Evolutionary conservation across 2,113 vertebrate species (phyloP), one percentile per base, ranked within the genome.

Genomic region (Phyllopteryx taeniolatus): DNA sequence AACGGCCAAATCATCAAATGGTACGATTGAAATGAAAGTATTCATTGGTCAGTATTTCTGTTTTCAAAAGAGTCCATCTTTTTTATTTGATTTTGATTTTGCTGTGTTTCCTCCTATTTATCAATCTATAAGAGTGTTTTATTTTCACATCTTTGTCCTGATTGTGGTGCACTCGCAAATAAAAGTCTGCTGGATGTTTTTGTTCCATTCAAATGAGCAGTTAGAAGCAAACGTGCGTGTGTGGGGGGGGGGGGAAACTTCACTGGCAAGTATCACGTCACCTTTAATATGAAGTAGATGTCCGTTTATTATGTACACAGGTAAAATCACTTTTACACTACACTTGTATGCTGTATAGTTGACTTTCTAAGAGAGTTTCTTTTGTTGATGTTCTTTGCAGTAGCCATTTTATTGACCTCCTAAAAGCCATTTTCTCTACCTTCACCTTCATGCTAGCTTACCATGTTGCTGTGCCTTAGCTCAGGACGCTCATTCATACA

Each of bases 101-200:
- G 9, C 3, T 59, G 5, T 70, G 1, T 64, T 69, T 73, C 68
- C 74, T 33, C 44, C 2, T 76, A 82, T 85, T 79, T 68, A 69
- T 66, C 43, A 12, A 15, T 75, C 9, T 53, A 67, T 73, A 70
- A 77, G 54, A 49, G 54, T 60, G 31, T 79, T 39, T 14, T 80
- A 53, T 77, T 69, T 84, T 79, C 63, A 79, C 43, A 17, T 80
- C 49, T 77, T 78, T 73, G 72, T 86, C 31, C 31, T 35, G 15
- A 79, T 75, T 75, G 66, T 77, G 75, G 73, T 85, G 81, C 77
- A 77, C 84, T 83, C 79, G 68, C 73, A 88, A 85, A 66, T 88
- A 85, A 88, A 61, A 82, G 63, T 79, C 70, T 73, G 78, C 87
- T 87, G 70, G 79, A 84, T 83, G 80, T 82, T 78, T 59, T 79